Conservation (phyloP, 2,888 invertebrate genomes). For the Drosophila longiperda region DNA sequence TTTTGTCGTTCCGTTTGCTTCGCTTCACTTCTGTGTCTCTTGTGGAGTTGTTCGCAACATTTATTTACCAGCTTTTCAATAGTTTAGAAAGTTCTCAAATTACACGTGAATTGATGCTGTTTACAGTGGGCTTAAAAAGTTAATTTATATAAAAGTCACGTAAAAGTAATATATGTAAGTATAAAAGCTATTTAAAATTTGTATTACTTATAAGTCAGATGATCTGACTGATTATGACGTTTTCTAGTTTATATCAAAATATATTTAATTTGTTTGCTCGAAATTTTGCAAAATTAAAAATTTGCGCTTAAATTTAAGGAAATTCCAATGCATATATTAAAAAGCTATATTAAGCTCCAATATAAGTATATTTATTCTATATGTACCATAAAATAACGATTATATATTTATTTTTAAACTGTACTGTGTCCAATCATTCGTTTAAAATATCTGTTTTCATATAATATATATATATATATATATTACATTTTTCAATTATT, state of each 20-base stretch:
- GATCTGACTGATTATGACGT: background rate
- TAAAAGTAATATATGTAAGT: too few species aligned
- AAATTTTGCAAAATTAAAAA: background rate
- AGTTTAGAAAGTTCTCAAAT: conserved; percentile 20
- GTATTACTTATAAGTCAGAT: background rate
- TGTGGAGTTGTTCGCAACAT: conserved; percentile 9
- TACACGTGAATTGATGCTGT: conserved; percentile 3
- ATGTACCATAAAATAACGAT: background rate
- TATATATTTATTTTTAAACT: background rate
- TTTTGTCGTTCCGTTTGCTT: conserved; percentile 20
- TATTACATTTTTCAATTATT: too few species aligned
- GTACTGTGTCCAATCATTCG: background rate
- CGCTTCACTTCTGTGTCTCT: conserved; percentile 32
- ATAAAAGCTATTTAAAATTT: background rate
- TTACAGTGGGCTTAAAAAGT: background rate
- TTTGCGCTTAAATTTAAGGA: background rate
- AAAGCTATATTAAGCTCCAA: accelerated
- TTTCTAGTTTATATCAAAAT: background rate
- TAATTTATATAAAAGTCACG: background rate
- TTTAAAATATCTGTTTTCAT: background rate
- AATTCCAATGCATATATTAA: background rate
- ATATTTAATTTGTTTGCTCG: background rate
- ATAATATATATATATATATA: too few species aligned
- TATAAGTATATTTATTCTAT: too few species aligned
- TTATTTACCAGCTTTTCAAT: conserved; percentile 1